Evolutionary conservation across 2,888 invertebrate species (phyloP).

Genomic region (Cremastinae sp.): DNA sequence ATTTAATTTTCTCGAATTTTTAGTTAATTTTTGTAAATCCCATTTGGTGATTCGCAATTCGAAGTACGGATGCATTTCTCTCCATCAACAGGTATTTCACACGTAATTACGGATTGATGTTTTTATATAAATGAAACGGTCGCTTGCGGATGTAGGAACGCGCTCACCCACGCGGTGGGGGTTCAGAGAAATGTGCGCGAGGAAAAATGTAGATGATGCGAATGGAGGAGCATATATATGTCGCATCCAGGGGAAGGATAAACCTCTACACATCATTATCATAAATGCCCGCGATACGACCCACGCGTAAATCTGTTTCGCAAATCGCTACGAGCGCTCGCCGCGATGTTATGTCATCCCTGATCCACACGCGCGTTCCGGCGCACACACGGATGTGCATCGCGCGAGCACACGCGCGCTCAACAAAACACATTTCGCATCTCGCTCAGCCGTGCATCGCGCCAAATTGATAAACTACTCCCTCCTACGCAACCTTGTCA

Average conservation of each 20-base stretch:
- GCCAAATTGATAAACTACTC: slow-evolving; percentile 43
- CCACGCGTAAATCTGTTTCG: slow-evolving; percentile 80
- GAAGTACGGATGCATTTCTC: no score
- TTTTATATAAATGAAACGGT: no score
- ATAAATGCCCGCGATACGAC: slow-evolving; percentile 78
- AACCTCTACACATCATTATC: slow-evolving; percentile 76
- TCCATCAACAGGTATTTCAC: no score
- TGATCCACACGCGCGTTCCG: slow-evolving; percentile 10
- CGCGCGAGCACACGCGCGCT: slow-evolving; percentile 45
- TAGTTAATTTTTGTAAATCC: no score
- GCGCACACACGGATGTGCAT: neutral
- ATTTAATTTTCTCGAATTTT: no score
- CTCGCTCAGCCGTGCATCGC: slow-evolving; percentile 5
- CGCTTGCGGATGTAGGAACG: neutral
- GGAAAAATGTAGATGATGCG: neutral
- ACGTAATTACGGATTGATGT: no score
- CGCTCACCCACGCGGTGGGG: slow-evolving; percentile 53
- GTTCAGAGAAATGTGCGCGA: neutral
- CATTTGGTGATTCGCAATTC: no score
- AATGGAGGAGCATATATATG: slow-evolving; percentile 32
- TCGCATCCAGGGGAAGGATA: slow-evolving; percentile 64
- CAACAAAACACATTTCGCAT: slow-evolving; percentile 55
- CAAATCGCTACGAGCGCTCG: slow-evolving; percentile 71
- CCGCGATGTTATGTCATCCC: slow-evolving; percentile 63
- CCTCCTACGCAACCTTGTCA: slow-evolving; percentile 16